These are phyloP conservation scores for Limosa lapponica DNA, from an alignment of 2,797 vertebrate species.

Conservation along the genomic window DNA sequence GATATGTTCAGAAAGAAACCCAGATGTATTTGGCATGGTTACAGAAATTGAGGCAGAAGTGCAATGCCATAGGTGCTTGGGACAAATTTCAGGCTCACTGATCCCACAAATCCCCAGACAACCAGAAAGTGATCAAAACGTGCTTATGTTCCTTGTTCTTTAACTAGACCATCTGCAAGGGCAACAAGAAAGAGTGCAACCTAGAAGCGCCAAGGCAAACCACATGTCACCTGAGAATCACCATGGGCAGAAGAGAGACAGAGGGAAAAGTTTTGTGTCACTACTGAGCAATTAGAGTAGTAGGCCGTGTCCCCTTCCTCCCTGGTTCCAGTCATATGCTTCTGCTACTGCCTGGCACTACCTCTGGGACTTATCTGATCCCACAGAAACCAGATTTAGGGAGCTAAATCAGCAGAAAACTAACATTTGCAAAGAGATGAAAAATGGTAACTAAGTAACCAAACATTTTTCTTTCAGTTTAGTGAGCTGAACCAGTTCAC, in stretches of 20 bases:
- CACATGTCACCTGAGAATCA: not conserved
- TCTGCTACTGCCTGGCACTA: not conserved
- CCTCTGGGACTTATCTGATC: not conserved
- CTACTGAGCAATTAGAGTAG: not conserved
- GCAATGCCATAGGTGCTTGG: not conserved
- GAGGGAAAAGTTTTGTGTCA: not conserved
- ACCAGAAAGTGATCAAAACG: rapidly evolving
- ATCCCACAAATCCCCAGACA: not conserved
- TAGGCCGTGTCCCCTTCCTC: not conserved
- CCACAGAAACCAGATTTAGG: not conserved
- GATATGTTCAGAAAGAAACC: not conserved
- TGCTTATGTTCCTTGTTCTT: not conserved
- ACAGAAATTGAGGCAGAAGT: not conserved
- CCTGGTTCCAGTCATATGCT: not conserved
- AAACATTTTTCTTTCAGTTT: not conserved
- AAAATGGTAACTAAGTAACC: not conserved
- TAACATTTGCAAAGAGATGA: not conserved
- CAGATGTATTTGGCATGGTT: not conserved
- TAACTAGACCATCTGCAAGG: not conserved
- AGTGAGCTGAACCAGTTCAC: not conserved
- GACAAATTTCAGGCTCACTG: not conserved
- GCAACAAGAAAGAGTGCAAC: not conserved
- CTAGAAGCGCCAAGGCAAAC: not conserved
- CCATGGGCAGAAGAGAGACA: not conserved
- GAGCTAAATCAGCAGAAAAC: not conserved